Conservation (phyloP, 2,888 invertebrate genomes). For the Prosopocoilus inquinatus region DNA sequence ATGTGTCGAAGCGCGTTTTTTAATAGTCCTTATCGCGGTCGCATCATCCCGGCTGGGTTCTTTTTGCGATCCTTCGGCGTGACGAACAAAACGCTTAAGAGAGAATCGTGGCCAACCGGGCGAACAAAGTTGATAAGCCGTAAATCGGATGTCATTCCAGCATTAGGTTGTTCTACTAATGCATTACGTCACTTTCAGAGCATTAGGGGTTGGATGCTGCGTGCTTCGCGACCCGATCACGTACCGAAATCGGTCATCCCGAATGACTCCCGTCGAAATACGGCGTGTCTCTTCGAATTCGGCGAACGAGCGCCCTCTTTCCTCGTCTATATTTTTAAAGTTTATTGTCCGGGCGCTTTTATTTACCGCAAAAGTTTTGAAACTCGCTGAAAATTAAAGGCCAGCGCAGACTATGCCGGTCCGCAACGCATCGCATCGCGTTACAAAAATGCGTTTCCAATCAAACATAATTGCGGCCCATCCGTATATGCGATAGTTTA, state of each 20-base stretch:
- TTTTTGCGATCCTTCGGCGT: conserved; percentile 17
- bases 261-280: conserved; percentile 30
- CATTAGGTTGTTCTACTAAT: conserved; percentile 34
- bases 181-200: conserved; percentile 35
- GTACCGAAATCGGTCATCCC: conserved; percentile 34
- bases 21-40: not conserved
- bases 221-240: conserved; percentile 33
- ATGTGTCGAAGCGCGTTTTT: no score
- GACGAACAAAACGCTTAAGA: conserved; percentile 31
- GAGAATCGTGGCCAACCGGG: conserved; percentile 26
- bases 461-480: no score
- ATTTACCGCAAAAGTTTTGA: no score
- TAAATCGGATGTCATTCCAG: conserved; percentile 36
- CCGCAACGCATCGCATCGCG: no score
- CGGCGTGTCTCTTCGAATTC: conserved; percentile 7
- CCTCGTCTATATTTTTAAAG: no score
- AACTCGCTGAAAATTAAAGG: no score
- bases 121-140: conserved; percentile 35
- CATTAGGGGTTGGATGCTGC: conserved; percentile 25
- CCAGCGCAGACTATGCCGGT: no score
- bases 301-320: not conserved
- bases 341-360: no score
- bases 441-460: no score
- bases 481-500: no score
- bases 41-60: not conserved